phyloP scores from a whole-genome alignment of 2,113 vertebrate species.

The Coracopsis vasa region DNA sequence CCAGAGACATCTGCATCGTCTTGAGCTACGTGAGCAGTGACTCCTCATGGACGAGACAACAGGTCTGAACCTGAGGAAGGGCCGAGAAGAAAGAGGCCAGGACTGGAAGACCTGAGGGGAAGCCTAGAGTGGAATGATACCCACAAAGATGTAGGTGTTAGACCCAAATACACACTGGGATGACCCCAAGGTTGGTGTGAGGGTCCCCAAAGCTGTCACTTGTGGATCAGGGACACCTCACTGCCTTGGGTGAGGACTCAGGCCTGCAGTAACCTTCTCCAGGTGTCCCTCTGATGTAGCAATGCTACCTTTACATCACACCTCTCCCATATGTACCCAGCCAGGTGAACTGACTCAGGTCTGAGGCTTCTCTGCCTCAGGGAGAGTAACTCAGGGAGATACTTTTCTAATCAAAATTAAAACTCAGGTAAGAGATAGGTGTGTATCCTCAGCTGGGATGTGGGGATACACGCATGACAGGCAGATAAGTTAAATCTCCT shows the following conservation, averaged over 20 bases:
- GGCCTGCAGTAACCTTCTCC: neutral
- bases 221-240: neutral
- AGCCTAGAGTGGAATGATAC: neutral
- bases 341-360: neutral
- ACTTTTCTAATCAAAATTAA: neutral
- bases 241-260: neutral
- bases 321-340: accelerated
- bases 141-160: neutral
- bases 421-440: neutral
- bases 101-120: neutral
- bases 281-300: neutral
- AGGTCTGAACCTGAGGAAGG: neutral
- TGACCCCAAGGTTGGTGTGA: accelerated
- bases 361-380: neutral
- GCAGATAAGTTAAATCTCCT: neutral
- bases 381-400: neutral
- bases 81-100: neutral
- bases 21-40: neutral
- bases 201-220: neutral
- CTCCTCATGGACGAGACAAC: neutral
- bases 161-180: neutral
- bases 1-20: accelerated
- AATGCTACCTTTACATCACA: neutral
- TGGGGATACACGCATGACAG: neutral
- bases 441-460: neutral